Conservation (phyloP, 2,113 vertebrate species). For the Paradisaea rubra region DNA sequence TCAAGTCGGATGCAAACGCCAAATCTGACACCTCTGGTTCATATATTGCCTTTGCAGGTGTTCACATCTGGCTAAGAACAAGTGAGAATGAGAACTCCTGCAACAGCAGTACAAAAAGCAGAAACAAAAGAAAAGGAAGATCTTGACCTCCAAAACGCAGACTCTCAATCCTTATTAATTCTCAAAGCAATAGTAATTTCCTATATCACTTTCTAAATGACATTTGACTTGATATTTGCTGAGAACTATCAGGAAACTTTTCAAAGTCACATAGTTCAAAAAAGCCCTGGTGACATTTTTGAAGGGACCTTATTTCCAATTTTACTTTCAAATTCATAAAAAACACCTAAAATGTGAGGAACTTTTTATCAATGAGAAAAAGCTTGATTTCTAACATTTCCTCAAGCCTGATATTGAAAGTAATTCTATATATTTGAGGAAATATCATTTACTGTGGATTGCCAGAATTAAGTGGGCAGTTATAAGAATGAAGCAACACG, state of each 20-base stretch:
- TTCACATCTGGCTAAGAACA: slow-evolving; percentile 61
- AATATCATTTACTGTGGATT: not conserved
- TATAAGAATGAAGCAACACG: not conserved
- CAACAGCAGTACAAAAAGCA: slow-evolving; percentile 42
- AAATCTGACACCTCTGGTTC: slow-evolving; percentile 64
- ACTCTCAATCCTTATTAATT: slow-evolving; percentile 10
- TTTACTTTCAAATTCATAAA: not conserved
- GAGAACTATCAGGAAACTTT: not conserved
- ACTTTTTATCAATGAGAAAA: not conserved
- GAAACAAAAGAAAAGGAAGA: slow-evolving; percentile 4
- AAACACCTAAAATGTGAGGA: not conserved
- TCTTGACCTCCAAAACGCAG: not conserved
- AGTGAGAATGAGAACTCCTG: slow-evolving; percentile 56
- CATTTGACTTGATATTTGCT: slow-evolving; percentile 15
- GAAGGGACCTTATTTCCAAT: not conserved
- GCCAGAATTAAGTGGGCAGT: not conserved
- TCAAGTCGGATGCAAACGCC: slow-evolving; percentile 6
- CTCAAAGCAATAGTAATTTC: slow-evolving; percentile 41
- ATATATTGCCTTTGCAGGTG: slow-evolving; percentile 55
- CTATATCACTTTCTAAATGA: not conserved
- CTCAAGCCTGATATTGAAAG: not conserved
- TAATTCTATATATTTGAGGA: not conserved
- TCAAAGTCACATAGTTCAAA: not conserved
- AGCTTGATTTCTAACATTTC: not conserved
- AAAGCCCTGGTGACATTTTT: not conserved